Conservation (phyloP, 2,888 invertebrate genomes). For the Drosophila maculinotata region DNA sequence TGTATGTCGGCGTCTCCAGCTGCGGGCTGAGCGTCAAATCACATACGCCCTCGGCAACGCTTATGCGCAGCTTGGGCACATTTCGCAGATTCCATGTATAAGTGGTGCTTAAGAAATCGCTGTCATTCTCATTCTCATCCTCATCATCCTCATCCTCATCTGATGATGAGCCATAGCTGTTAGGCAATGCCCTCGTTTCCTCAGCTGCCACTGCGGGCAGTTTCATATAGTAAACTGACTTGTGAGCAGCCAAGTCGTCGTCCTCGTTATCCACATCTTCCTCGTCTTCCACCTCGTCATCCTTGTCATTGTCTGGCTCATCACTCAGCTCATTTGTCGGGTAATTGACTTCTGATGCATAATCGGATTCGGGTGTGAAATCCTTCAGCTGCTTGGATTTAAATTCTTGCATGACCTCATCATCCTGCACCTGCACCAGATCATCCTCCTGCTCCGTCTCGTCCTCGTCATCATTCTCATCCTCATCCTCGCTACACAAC, state of each 20-base stretch:
- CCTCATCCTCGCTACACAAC: conserved; percentile 42
- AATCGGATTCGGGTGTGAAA: conserved; percentile 83
- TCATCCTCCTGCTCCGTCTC: conserved; percentile 43
- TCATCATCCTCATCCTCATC: conserved; percentile 20
- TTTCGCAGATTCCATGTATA: conserved; percentile 83
- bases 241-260: conserved; percentile 22
- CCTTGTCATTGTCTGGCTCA: conserved; percentile 46
- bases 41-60: conserved; percentile 53
- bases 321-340: conserved; percentile 57
- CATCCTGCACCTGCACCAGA: conserved; percentile 43
- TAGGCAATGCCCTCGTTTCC: conserved; percentile 13
- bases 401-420: conserved; percentile 27
- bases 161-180: conserved; percentile 28
- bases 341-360: conserved; percentile 83
- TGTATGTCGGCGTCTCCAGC: conserved; percentile 21
- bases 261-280: conserved; percentile 36
- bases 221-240: conserved; percentile 62
- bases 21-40: conserved; percentile 45
- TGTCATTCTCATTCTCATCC: conserved; percentile 55
- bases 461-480: conserved; percentile 1
- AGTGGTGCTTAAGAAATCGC: conserved; percentile 81
- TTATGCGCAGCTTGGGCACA: conserved; percentile 77
- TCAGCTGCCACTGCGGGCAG: conserved; percentile 41
- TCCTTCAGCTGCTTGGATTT: conserved; percentile 68
- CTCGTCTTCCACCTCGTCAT: conserved; percentile 22